Percentiles rank a stretch among this genome's conserved stretches.
Evolutionary conservation across 2,888 invertebrate species (phyloP).

Genomic region (Polydrusus cervinus): DNA sequence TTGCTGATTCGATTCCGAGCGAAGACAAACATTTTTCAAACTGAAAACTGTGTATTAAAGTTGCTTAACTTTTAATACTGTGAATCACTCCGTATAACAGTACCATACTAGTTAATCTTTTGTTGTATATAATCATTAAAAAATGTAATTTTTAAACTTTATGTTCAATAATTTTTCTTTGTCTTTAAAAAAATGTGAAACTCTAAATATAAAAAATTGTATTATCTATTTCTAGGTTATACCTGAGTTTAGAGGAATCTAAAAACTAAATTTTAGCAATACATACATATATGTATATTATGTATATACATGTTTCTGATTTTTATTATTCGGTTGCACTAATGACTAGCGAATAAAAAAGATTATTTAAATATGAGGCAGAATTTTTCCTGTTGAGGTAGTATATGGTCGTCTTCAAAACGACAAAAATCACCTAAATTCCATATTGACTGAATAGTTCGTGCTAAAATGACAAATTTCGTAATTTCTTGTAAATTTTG

Average conservation of each 20-base stretch:
- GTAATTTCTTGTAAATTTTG: neutral
- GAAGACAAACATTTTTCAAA: too few relatives aligned
- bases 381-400: constrained; percentile 62
- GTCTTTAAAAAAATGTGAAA: neutral
- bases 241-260: constrained; percentile 59
- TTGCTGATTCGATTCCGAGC: too few relatives aligned
- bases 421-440: constrained; percentile 34
- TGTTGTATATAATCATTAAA: neutral
- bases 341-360: constrained; percentile 65
- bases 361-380: constrained; percentile 63
- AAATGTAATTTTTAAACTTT: neutral
- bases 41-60: too few relatives aligned
- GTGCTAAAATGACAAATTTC: neutral
- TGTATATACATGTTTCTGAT: constrained; percentile 29
- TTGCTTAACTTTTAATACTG: too few relatives aligned
- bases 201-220: neutral
- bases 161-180: neutral
- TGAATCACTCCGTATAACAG: too few relatives aligned
- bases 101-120: too few relatives aligned
- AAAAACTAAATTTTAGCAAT: constrained; percentile 55
- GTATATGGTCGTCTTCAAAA: constrained; percentile 53
- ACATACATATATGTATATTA: constrained; percentile 7
- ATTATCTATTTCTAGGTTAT: constrained; percentile 29
- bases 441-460: neutral
- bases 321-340: constrained; percentile 60